A percentile compares a stretch with the other conserved stretches of the same genome.
These are phyloP conservation scores for Palythoa caribaeorum DNA, from an alignment of 92 coral and sea anemone genomes.

Conservation along the genomic window DNA sequence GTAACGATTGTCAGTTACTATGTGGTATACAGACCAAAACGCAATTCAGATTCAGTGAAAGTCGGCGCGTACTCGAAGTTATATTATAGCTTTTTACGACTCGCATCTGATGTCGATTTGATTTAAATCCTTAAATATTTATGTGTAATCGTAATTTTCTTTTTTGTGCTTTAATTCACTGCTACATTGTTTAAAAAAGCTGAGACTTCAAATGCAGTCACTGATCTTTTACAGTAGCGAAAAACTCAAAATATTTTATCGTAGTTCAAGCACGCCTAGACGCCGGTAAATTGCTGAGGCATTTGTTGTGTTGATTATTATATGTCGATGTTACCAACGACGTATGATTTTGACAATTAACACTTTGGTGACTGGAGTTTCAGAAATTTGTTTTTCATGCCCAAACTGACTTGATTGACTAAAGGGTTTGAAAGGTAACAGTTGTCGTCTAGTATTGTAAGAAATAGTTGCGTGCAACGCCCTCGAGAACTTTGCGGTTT, in stretches of 20 bases:
- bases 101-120: not conserved
- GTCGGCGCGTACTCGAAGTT: not conserved
- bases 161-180: not conserved
- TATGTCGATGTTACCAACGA: not conserved
- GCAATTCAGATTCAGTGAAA: not conserved
- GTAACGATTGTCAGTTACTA: slow-evolving; percentile 48
- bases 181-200: not conserved
- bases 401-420: not conserved
- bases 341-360: not conserved
- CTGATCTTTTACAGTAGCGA: not conserved
- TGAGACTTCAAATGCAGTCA: not conserved
- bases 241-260: not conserved
- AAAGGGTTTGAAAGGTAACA: not conserved
- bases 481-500: not conserved
- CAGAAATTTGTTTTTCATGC: not conserved
- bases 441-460: not conserved
- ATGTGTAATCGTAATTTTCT: not conserved
- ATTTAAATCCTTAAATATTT: not conserved
- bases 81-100: not conserved
- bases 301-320: not conserved
- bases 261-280: not conserved
- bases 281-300: slow-evolving; percentile 19
- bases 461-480: slow-evolving; percentile 11
- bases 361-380: not conserved
- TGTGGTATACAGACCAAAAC: not conserved